Evolutionary conservation across 2,888 invertebrate species (phyloP).

Genomic region (Stenurella melanura): DNA sequence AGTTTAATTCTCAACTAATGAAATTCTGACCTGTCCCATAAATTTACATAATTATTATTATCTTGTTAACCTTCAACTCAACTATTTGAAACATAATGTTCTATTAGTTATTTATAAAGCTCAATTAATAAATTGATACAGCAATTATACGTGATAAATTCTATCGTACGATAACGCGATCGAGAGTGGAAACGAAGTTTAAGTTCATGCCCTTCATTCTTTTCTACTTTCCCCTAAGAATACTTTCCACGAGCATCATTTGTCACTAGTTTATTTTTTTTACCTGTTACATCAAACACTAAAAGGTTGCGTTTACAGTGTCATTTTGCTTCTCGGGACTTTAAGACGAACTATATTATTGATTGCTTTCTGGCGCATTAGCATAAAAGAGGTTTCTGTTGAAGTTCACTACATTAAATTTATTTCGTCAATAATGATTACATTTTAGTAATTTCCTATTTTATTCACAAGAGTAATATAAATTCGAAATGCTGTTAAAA

Average conservation of each 20-base stretch:
- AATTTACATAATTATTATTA: constrained; percentile 4
- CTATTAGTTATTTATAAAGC: background rate
- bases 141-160: background rate
- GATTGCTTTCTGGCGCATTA: constrained; percentile 27
- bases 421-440: constrained; percentile 27
- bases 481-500: too few relatives aligned
- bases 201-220: background rate
- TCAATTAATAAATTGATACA: background rate
- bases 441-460: constrained; percentile 11
- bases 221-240: background rate
- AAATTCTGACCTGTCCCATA: constrained; percentile 4
- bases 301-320: constrained; percentile 27
- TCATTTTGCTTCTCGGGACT: background rate
- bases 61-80: background rate
- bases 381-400: constrained; percentile 39
- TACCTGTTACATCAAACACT: constrained; percentile 36
- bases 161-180: background rate
- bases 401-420: constrained; percentile 19
- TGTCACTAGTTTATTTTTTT: constrained; percentile 22
- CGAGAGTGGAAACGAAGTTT: too few relatives aligned
- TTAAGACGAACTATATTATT: constrained; percentile 28
- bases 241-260: constrained; percentile 13
- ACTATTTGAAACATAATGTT: background rate
- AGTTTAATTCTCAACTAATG: background rate
- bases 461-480: background rate